A percentile compares a stretch with the other conserved stretches of the same genome.
phyloP scores from a whole-genome alignment of 1,140 invertebrate genomes.

The Hylaeus anthracinus region DNA sequence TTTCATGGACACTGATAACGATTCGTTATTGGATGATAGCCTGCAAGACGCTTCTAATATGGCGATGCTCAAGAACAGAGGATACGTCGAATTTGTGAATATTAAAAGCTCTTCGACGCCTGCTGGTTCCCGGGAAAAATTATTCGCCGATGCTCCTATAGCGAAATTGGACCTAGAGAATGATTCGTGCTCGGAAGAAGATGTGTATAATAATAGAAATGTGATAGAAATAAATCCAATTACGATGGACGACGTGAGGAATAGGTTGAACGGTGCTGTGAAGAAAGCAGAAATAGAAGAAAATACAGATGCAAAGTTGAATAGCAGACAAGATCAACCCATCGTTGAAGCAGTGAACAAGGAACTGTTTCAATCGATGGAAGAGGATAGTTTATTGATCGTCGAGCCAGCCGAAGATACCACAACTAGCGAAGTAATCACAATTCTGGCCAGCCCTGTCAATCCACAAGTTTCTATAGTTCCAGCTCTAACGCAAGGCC shows the following conservation, averaged over 20 bases:
- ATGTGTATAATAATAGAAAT: constrained; percentile 63
- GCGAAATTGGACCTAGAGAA: constrained; percentile 74
- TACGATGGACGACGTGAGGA: constrained; percentile 74
- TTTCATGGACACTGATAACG: constrained; percentile 89
- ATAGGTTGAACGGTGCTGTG: constrained; percentile 53
- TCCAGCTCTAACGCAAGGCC: constrained; percentile 30
- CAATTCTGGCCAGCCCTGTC: constrained; percentile 81
- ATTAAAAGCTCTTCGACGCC: constrained; percentile 46
- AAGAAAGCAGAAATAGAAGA: constrained; percentile 29
- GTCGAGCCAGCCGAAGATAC: constrained; percentile 80
- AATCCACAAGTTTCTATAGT: constrained; percentile 72
- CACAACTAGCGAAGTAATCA: constrained; percentile 83
- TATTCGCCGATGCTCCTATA: constrained; percentile 70
- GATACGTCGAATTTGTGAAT: constrained; percentile 87
- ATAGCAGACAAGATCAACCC: constrained; percentile 13
- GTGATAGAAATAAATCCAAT: constrained; percentile 76
- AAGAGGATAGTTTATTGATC: constrained; percentile 83
- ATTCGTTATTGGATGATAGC: constrained; percentile 83
- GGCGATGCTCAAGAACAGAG: constrained; percentile 83
- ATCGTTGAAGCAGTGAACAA: constrained; percentile 67
- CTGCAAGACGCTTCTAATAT: constrained; percentile 80
- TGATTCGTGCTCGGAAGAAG: constrained; percentile 73
- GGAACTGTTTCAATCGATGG: constrained; percentile 77
- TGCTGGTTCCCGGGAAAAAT: not conserved
- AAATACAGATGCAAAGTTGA: not conserved